Conservation (phyloP, 2,113 vertebrate species). For the Ctenodactylus gundi region DNA sequence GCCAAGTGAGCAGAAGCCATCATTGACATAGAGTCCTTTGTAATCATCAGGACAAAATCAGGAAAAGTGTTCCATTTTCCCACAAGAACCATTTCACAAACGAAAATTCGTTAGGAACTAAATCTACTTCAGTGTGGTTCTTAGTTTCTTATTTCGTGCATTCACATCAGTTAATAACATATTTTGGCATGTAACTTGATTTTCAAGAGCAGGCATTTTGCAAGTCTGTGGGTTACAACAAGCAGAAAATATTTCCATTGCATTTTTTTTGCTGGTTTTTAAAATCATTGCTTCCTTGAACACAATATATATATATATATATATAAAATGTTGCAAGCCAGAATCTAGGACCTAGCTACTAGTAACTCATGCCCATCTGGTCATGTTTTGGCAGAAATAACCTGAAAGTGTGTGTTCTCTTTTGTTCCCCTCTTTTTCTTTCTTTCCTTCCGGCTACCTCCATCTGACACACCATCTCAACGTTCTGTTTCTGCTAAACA, state of each 20-base stretch:
- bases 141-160: slow-evolving; percentile 93
- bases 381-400: slow-evolving; percentile 81
- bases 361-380: slow-evolving; percentile 89
- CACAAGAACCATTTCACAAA: slow-evolving; percentile 94
- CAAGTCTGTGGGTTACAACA: slow-evolving; percentile 91
- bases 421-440: too few relatives aligned
- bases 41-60: slow-evolving; percentile 92
- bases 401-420: not conserved
- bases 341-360: slow-evolving; percentile 82
- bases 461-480: too few relatives aligned
- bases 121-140: slow-evolving; percentile 89
- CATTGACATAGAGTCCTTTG: slow-evolving; percentile 91
- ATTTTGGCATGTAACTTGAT: slow-evolving; percentile 91
- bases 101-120: slow-evolving; percentile 88
- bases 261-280: slow-evolving; percentile 86
- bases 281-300: too few relatives aligned
- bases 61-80: slow-evolving; percentile 91
- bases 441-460: not conserved
- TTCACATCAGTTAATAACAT: slow-evolving; percentile 92
- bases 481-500: too few relatives aligned
- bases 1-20: slow-evolving; percentile 90
- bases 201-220: slow-evolving; percentile 90
- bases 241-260: slow-evolving; percentile 88
- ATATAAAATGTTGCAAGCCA: slow-evolving; percentile 87
- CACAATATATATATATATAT: too few relatives aligned